Percentiles rank a stretch among this genome's conserved stretches.
These are phyloP conservation scores for Chiroxiphia lanceolata DNA, from an alignment of 2,797 vertebrate genomes.

Conservation along the genomic window DNA sequence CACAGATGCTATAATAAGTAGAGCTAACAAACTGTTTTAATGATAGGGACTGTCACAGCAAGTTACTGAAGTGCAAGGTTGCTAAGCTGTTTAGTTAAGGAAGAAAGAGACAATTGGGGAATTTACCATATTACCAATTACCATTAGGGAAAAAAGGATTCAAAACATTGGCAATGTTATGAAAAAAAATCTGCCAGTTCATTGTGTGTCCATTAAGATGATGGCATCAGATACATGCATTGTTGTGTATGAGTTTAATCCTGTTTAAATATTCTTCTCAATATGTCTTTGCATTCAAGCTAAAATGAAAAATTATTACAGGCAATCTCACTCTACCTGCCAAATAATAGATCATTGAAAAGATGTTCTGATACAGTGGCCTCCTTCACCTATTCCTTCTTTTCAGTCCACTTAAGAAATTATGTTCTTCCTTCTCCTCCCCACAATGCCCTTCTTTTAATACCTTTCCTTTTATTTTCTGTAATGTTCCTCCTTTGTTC, in stretches of 20 bases:
- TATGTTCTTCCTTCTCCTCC: background rate
- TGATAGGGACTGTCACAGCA: background rate
- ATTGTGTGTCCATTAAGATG: background rate
- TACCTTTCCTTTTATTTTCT: constrained; percentile 46
- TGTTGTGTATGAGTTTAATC: background rate
- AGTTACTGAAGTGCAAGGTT: background rate
- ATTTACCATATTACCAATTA: background rate
- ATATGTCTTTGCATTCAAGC: background rate
- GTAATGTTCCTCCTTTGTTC: constrained; percentile 27
- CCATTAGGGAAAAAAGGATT: background rate
- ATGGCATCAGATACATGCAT: background rate
- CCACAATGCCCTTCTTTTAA: constrained; percentile 29
- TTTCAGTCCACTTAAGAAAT: constrained; percentile 54
- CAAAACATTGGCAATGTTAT: background rate
- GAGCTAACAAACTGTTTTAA: background rate
- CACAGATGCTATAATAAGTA: background rate
- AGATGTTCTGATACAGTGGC: constrained; percentile 5
- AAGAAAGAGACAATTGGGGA: background rate
- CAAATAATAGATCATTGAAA: background rate
- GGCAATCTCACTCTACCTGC: background rate
- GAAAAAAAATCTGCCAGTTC: background rate
- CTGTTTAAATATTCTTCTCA: background rate
- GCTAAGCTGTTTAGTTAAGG: background rate
- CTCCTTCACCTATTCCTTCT: constrained; percentile 13
- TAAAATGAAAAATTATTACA: background rate